Conservation (phyloP, 1,140 invertebrate genomes). For the Armadillidium nasatum region DNA sequence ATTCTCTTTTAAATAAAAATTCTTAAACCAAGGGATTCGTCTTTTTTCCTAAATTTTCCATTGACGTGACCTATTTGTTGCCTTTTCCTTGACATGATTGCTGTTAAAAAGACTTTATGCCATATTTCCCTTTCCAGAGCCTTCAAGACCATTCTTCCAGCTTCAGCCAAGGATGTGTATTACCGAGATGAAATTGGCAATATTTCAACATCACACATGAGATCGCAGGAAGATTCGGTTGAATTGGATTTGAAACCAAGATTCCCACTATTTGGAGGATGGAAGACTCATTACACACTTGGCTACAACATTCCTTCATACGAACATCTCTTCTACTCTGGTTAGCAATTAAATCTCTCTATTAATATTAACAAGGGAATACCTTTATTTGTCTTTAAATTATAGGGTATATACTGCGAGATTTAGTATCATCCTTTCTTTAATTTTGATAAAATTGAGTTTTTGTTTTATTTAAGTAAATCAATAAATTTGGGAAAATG, state of each 20-base stretch:
- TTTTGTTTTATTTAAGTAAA: too few relatives aligned
- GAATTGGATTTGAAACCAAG: conserved; percentile 90
- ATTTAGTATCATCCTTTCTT: conserved; percentile 87
- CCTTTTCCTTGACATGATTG: too few relatives aligned
- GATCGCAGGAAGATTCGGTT: conserved; percentile 79
- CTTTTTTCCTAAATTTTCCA: too few relatives aligned
- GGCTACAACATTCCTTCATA: conserved; percentile 98
- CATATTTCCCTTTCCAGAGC: conserved; percentile 24
- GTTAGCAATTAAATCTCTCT: conserved; percentile 56
- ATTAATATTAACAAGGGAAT: conserved; percentile 86
- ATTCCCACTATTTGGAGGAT: conserved; percentile 97
- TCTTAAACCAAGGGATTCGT: too few relatives aligned
- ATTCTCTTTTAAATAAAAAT: too few relatives aligned
- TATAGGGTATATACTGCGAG: conserved; percentile 90
- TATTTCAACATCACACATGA: conserved; percentile 94
- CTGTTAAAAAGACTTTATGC: too few relatives aligned
- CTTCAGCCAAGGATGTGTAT: conserved; percentile 83
- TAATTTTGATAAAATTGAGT: conserved; percentile 66
- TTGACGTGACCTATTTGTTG: too few relatives aligned
- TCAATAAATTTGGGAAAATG: too few relatives aligned
- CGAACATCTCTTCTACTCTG: conserved; percentile 83
- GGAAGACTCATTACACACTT: conserved; percentile 94
- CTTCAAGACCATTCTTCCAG: conserved; percentile 74
- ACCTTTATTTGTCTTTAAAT: conserved; percentile 93
- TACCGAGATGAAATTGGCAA: conserved; percentile 98